phyloP scores from a whole-genome alignment of 2,888 invertebrate species.

The Hypselothyrea guttata region DNA sequence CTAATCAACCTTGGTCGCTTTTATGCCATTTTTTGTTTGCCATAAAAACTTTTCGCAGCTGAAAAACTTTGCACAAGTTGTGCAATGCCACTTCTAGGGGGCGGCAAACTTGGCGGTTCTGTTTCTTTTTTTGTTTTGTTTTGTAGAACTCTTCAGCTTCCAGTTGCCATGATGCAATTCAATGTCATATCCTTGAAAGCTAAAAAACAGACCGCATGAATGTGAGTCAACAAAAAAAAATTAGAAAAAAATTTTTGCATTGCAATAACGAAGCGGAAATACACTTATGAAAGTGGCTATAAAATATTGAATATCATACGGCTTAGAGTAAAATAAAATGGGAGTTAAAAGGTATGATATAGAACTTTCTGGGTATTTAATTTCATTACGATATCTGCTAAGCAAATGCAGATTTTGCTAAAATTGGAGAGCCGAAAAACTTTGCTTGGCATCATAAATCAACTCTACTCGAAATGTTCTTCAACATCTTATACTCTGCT shows the following conservation, averaged over 20 bases:
- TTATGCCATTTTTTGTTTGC: constrained; percentile 14
- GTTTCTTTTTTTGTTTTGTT: constrained; percentile 10
- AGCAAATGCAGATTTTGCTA: no score
- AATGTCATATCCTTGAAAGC: constrained; percentile 75
- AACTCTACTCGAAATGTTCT: no score
- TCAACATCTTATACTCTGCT: no score
- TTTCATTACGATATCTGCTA: no score
- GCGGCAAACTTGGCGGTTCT: constrained; percentile 22
- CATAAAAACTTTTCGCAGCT: constrained; percentile 34
- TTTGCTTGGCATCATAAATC: no score
- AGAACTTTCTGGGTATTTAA: no score
- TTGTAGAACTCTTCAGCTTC: constrained; percentile 51
- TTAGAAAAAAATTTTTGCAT: neutral
- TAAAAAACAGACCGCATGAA: constrained; percentile 28
- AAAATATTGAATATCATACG: no score
- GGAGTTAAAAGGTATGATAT: no score
- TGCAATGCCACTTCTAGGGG: constrained; percentile 22
- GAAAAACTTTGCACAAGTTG: constrained; percentile 22
- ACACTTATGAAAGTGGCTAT: no score
- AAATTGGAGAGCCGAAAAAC: no score
- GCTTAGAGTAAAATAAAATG: no score
- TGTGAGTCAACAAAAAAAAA: constrained; percentile 12
- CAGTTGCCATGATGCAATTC: constrained; percentile 66
- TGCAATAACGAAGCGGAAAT: no score
- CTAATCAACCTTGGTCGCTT: constrained; percentile 26